These are phyloP conservation scores for Theristicus caerulescens DNA, from an alignment of 2,113 vertebrate genomes.

Conservation along the genomic window DNA sequence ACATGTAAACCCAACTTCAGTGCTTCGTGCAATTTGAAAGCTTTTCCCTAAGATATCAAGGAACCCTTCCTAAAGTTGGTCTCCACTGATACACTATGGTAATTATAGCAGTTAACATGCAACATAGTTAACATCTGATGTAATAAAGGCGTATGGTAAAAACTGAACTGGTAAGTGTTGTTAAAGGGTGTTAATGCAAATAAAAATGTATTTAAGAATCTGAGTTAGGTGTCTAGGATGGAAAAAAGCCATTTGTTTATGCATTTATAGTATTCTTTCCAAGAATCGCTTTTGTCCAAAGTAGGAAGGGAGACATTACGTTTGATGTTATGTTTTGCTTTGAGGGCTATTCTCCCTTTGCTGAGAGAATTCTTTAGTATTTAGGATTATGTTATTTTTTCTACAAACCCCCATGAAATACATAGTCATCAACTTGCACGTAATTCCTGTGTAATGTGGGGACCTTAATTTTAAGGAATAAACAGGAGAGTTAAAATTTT, in stretches of 20 bases:
- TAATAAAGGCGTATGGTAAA: not conserved
- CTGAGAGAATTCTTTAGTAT: not conserved
- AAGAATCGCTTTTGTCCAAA: not conserved
- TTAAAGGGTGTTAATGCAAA: not conserved
- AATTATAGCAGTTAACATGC: not conserved
- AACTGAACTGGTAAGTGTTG: not conserved
- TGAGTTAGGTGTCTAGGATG: not conserved
- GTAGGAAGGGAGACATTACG: not conserved
- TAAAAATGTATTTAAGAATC: not conserved
- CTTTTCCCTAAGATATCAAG: not conserved
- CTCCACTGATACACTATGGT: not conserved
- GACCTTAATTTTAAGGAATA: not conserved
- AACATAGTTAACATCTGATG: not conserved
- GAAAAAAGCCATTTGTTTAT: not conserved
- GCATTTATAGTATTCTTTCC: not conserved
- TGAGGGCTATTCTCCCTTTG: not conserved
- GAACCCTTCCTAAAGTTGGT: not conserved
- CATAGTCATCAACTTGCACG: not conserved
- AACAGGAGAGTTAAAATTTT: not conserved
- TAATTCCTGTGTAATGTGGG: not conserved
- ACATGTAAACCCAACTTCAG: not conserved
- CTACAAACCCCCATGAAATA: not conserved
- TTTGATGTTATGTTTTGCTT: not conserved
- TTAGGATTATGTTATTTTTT: not conserved
- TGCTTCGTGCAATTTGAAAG: not conserved